These are phyloP conservation scores for Reinhardtius hippoglossoides DNA, from an alignment of 2,113 vertebrate genomes.

Conservation along the genomic window DNA sequence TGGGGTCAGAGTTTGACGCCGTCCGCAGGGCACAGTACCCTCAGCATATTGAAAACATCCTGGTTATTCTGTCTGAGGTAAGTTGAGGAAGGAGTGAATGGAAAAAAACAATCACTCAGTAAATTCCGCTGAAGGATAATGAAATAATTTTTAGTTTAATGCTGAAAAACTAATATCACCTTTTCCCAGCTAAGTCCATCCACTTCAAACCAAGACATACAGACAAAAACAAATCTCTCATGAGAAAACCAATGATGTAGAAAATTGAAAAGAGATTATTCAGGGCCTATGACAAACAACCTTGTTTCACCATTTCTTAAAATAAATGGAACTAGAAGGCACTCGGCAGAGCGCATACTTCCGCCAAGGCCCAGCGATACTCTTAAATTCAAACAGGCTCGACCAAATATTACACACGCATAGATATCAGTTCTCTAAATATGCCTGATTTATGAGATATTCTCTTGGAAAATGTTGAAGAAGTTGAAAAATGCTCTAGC, in stretches of 20 bases:
- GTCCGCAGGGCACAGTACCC: conserved; percentile 83
- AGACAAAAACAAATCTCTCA: no score
- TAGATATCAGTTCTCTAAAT: no score
- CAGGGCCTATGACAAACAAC: not conserved
- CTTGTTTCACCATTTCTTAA: not conserved
- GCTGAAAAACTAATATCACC: not conserved
- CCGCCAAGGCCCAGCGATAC: no score
- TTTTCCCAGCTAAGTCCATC: no score
- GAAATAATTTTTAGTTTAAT: not conserved
- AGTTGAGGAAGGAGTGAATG: conserved; percentile 1
- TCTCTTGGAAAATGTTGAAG: no score
- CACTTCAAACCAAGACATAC: no score
- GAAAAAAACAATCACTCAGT: not conserved
- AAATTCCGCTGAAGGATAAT: conserved; percentile 3
- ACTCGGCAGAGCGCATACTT: no score
- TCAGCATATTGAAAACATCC: conserved; percentile 86
- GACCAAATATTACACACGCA: no score
- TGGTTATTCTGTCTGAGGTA: conserved; percentile 85
- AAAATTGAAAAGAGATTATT: not conserved
- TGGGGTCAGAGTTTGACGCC: conserved; percentile 80
- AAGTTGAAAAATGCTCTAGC: no score
- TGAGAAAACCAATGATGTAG: no score
- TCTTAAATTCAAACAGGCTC: no score
- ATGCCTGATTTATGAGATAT: no score
- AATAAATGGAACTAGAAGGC: not conserved